These are phyloP conservation scores for Halcyon chelicuti DNA, from an alignment of 2,797 vertebrate genomes.

Conservation along the genomic window DNA sequence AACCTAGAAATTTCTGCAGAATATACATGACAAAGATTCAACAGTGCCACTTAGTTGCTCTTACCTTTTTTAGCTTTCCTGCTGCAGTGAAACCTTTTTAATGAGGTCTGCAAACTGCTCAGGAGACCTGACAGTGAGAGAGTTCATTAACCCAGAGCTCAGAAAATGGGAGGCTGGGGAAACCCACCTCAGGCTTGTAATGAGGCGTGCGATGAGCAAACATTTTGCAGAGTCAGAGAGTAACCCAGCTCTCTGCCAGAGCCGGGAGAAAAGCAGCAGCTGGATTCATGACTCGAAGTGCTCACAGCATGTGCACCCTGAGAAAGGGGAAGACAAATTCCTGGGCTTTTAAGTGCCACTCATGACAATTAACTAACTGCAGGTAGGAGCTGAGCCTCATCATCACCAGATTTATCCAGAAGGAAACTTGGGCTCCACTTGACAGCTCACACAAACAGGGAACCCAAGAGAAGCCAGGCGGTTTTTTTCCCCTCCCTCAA, in stretches of 20 bases:
- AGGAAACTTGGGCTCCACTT: not conserved
- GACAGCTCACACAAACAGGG: not conserved
- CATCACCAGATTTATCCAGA: not conserved
- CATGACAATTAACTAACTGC: not conserved
- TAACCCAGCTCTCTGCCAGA: not conserved
- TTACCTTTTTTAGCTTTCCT: not conserved
- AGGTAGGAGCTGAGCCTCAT: not conserved
- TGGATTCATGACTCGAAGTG: not conserved
- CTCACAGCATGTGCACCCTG: not conserved
- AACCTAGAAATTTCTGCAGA: not conserved
- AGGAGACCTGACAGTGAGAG: not conserved
- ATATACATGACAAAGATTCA: not conserved
- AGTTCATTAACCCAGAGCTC: not conserved
- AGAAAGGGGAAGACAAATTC: not conserved
- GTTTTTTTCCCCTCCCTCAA: not conserved
- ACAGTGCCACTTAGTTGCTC: not conserved
- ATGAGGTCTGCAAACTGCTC: not conserved
- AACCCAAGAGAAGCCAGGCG: not conserved
- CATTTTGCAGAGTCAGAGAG: not conserved
- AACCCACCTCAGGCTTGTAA: not conserved
- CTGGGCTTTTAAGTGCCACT: accelerated
- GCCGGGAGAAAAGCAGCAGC: not conserved
- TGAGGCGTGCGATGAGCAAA: not conserved
- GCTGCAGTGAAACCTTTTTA: not conserved
- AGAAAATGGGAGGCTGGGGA: not conserved